Conservation (phyloP, 2,888 invertebrate genomes). For the Eupithecia pulchellata region DNA sequence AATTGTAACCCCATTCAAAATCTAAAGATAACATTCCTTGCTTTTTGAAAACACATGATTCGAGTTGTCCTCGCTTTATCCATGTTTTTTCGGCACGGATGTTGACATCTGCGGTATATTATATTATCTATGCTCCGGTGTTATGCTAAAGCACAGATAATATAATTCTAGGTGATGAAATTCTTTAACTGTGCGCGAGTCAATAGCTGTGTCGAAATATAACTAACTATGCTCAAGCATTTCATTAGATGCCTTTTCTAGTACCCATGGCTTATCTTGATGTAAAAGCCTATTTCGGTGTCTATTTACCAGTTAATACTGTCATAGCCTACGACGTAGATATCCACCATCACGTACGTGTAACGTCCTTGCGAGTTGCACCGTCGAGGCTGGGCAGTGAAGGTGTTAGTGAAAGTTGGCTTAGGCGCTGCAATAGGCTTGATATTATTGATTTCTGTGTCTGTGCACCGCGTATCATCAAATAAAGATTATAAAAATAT, state of each 20-base stretch:
- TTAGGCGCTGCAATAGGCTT: conserved; percentile 55
- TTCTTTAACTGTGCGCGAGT: neutral
- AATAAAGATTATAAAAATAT: conserved; percentile 76
- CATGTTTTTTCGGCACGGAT: neutral
- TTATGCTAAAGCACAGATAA: too few relatives aligned
- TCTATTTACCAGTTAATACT: conserved; percentile 26
- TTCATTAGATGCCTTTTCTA: conserved; percentile 32
- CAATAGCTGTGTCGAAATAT: neutral
- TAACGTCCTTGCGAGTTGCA: too few relatives aligned
- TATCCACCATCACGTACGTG: too few relatives aligned
- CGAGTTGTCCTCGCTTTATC: neutral
- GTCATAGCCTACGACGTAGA: too few relatives aligned
- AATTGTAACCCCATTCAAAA: conserved; percentile 11
- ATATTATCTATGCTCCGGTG: too few relatives aligned
- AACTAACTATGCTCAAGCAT: conserved; percentile 37
- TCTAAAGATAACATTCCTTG: conserved; percentile 16
- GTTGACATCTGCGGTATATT: neutral
- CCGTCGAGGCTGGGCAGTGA: too few relatives aligned
- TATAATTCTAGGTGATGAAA: too few relatives aligned
- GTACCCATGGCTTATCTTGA: conserved; percentile 42
- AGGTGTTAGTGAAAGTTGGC: neutral
- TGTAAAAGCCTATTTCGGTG: conserved; percentile 60
- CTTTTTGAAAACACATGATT: neutral
- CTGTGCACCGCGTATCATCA: conserved; percentile 61
- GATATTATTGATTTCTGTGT: conserved; percentile 50